Conservation (phyloP, 1,140 invertebrate species). For the Drosophila carrolli region DNA sequence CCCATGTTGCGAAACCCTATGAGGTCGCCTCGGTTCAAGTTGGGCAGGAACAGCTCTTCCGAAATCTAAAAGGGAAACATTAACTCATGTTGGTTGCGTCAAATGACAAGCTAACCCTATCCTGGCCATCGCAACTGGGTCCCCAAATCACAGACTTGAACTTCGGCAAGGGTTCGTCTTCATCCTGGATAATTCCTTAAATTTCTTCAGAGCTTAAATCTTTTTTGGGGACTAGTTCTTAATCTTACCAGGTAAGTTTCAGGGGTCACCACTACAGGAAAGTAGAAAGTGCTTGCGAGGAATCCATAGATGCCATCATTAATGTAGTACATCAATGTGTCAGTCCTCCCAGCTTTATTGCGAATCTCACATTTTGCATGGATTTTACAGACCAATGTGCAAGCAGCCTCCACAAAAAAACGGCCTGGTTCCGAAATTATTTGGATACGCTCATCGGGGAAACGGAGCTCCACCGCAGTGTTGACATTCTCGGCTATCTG, state of each 20-base stretch:
- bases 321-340: constrained; percentile 96
- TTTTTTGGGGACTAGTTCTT: no score
- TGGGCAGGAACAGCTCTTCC: constrained; percentile 89
- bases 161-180: constrained; percentile 42
- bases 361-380: constrained; percentile 91
- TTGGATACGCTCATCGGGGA: constrained; percentile 90
- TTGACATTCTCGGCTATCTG: constrained; percentile 90
- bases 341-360: constrained; percentile 83
- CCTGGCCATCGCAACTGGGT: constrained; percentile 97
- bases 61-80: constrained; percentile 60
- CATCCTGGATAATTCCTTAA: constrained; percentile 19
- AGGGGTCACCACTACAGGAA: constrained; percentile 89
- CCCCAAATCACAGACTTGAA: constrained; percentile 92
- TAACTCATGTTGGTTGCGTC: neutral
- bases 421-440: constrained; percentile 99
- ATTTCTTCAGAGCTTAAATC: no score
- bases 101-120: constrained; percentile 88
- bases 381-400: constrained; percentile 94
- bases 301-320: constrained; percentile 99
- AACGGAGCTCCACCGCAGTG: constrained; percentile 91
- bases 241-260: constrained; percentile 59
- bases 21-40: constrained; percentile 93
- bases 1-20: constrained; percentile 76
- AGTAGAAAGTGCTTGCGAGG: constrained; percentile 98
- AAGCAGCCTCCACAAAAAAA: constrained; percentile 97